phyloP scores from a whole-genome alignment of 2,888 invertebrate genomes.

The Hoplodrina blanda region DNA sequence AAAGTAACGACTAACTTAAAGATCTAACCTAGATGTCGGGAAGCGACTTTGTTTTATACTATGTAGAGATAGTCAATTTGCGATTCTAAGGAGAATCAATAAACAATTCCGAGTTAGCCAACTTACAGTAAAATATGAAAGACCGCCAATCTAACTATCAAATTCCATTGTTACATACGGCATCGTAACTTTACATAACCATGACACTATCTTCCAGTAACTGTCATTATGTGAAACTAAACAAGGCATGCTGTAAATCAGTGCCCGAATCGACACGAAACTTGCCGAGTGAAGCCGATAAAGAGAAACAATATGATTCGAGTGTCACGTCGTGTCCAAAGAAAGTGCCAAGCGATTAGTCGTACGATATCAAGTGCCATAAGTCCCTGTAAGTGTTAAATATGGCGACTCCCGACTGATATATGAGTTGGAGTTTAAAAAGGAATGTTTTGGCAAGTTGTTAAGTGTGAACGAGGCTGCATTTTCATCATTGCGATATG shows the following conservation, averaged over 20 bases:
- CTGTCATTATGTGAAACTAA: slow-evolving; percentile 47
- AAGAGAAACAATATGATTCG: slow-evolving; percentile 58
- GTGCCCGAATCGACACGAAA: slow-evolving; percentile 57
- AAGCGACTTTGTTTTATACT: too few species aligned
- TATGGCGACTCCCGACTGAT: slow-evolving; percentile 71
- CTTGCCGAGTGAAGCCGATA: slow-evolving; percentile 60
- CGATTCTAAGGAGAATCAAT: too few species aligned
- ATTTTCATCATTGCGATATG: slow-evolving; percentile 45
- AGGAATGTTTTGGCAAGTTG: slow-evolving; percentile 35
- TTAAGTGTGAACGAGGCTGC: slow-evolving; percentile 17
- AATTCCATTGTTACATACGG: slow-evolving; percentile 31
- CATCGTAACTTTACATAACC: slow-evolving; percentile 52
- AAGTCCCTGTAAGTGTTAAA: slow-evolving; percentile 77
- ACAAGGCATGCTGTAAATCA: slow-evolving; percentile 59
- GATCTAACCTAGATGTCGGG: too few species aligned
- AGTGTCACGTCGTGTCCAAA: slow-evolving; percentile 56
- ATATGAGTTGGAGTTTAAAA: slow-evolving; percentile 55
- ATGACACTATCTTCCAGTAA: slow-evolving; percentile 45
- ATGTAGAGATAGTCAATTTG: too few species aligned
- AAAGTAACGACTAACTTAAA: too few species aligned
- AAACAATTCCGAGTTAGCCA: background rate
- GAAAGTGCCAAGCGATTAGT: slow-evolving; percentile 75
- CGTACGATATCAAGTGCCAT: slow-evolving; percentile 77
- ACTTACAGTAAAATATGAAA: slow-evolving; percentile 37
- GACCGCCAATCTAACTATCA: slow-evolving; percentile 13